phyloP scores from a whole-genome alignment of 2,113 vertebrate species.

The Toxotes jaculatrix region DNA sequence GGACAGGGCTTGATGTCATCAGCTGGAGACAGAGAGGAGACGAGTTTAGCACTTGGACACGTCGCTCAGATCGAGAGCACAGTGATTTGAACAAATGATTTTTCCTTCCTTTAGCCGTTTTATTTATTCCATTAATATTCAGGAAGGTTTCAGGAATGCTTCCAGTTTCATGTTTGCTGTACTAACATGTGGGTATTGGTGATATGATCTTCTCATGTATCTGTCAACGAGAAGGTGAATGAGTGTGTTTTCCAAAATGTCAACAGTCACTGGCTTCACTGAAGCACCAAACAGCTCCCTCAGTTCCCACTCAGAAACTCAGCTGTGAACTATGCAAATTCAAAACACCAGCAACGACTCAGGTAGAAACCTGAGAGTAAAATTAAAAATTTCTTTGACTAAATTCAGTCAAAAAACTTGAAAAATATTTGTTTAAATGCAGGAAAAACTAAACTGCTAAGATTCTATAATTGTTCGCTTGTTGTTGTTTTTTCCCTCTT shows the following conservation, averaged over 20 bases:
- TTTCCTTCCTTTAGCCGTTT: too few relatives aligned
- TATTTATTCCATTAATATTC: too few relatives aligned
- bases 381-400: neutral
- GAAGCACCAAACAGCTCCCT: too few relatives aligned
- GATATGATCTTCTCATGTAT: too few relatives aligned
- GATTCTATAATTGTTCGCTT: neutral
- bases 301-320: neutral
- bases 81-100: too few relatives aligned
- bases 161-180: too few relatives aligned
- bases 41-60: neutral
- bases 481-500: neutral
- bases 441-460: neutral
- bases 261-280: neutral
- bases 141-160: too few relatives aligned
- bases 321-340: neutral
- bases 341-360: neutral
- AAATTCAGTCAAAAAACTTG: too few relatives aligned
- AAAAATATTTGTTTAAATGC: neutral
- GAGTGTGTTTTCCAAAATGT: too few relatives aligned
- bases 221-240: too few relatives aligned
- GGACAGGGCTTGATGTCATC: constrained; percentile 99
- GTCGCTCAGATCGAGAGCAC: too few relatives aligned
- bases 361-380: neutral
- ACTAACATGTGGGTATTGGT: too few relatives aligned
- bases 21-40: constrained; percentile 76